Percentiles rank a stretch among this genome's conserved stretches.
Conservation (phyloP, 2,888 invertebrate species). For the Phlogophora meticulosa region DNA sequence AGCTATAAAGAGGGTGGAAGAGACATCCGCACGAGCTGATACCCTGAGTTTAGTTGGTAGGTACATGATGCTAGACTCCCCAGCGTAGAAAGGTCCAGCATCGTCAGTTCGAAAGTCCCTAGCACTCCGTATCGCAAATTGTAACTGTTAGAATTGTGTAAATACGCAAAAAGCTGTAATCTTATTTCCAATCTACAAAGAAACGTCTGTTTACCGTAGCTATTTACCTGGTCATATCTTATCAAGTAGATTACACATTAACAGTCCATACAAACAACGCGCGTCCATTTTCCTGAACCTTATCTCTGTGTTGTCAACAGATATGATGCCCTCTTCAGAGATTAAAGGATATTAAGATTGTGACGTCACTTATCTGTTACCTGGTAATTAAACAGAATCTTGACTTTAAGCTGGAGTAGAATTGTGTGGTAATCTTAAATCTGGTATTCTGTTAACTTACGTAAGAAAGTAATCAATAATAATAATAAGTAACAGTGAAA, state of each 20-base stretch:
- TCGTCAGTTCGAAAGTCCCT: no score
- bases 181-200: conserved; percentile 23
- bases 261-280: conserved; percentile 47
- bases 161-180: conserved; percentile 3
- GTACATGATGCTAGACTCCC: no score
- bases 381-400: conserved; percentile 35
- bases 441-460: conserved; percentile 20
- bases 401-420: conserved; percentile 36
- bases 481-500: conserved; percentile 13
- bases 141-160: not conserved
- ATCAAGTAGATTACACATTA: conserved; percentile 42
- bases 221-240: conserved; percentile 54
- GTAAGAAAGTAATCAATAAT: not conserved
- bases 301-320: conserved; percentile 43
- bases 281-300: conserved; percentile 50
- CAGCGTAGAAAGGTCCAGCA: no score
- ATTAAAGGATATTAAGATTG: conserved; percentile 53
- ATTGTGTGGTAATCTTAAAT: conserved; percentile 24
- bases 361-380: conserved; percentile 49
- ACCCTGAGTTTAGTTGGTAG: no score
- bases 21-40: no score
- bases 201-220: conserved; percentile 30
- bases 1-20: no score
- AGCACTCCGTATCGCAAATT: no score
- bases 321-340: conserved; percentile 49